phyloP scores from a whole-genome alignment of 2,113 vertebrate species.

The Lepus timidus region DNA sequence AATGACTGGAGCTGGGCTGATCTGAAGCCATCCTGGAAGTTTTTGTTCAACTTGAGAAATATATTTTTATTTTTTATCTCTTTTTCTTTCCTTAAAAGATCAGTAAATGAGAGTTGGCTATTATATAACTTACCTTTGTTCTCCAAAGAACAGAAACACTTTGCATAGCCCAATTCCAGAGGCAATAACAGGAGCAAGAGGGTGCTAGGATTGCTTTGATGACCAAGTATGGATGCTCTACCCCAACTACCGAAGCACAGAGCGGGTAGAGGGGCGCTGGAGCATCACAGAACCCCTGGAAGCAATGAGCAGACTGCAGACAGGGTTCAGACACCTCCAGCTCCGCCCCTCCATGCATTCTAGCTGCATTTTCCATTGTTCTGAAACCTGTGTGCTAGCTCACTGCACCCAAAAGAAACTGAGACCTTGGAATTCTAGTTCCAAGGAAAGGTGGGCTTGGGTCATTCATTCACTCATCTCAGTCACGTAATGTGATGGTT shows the following conservation, averaged over 20 bases:
- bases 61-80: background rate
- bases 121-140: background rate
- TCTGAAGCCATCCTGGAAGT: background rate
- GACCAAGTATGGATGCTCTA: background rate
- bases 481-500: too few relatives aligned
- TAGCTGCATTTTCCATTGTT: too few relatives aligned
- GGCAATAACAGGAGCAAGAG: background rate
- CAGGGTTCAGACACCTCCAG: too few relatives aligned
- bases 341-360: background rate
- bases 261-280: too few relatives aligned
- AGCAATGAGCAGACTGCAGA: fast-evolving
- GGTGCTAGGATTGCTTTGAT: background rate
- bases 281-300: background rate
- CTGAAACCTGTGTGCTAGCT: too few relatives aligned
- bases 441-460: background rate
- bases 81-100: background rate
- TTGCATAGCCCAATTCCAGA: background rate
- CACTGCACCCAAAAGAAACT: background rate
- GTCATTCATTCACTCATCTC: background rate
- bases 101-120: background rate
- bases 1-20: too few relatives aligned
- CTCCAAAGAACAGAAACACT: background rate
- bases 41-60: background rate
- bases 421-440: background rate
- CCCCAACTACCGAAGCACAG: background rate